Percentiles rank a stretch among this genome's conserved stretches.
Evolutionary conservation across 2,113 vertebrate species (phyloP).

Genomic region (Saimiri boliviensis): DNA sequence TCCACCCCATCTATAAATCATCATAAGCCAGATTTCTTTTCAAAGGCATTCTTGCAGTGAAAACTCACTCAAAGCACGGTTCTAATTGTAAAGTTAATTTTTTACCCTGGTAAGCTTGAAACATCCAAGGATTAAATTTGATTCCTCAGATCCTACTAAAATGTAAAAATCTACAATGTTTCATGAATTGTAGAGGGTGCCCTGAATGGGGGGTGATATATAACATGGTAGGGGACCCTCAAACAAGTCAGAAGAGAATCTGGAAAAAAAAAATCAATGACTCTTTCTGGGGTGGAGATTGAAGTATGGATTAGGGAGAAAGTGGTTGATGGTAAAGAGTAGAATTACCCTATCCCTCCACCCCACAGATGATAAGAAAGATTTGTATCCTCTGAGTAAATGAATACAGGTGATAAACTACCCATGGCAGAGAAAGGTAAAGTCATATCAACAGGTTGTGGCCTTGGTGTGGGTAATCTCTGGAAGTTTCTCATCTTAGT

Average conservation of each 20-base stretch:
- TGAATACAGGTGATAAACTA: background rate
- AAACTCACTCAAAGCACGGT: conserved; percentile 70
- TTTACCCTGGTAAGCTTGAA: conserved; percentile 60
- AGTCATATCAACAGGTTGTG: background rate
- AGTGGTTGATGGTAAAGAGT: background rate
- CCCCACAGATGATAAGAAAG: background rate
- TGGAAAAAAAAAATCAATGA: background rate
- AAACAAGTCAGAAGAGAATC: background rate
- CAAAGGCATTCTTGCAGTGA: conserved; percentile 61
- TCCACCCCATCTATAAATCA: conserved; percentile 73
- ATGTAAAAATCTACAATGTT: conserved; percentile 10
- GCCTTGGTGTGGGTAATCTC: background rate
- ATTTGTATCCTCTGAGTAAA: background rate
- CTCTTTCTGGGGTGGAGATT: background rate
- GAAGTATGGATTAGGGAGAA: background rate
- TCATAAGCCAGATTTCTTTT: conserved; percentile 76
- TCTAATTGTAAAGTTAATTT: conserved; percentile 79
- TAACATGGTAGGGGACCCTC: background rate
- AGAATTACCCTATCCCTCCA: background rate
- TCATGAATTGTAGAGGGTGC: background rate
- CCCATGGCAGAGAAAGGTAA: background rate
- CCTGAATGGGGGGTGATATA: background rate
- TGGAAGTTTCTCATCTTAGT: background rate
- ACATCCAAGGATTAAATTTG: conserved; percentile 45
- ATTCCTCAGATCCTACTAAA: conserved; percentile 15